Percentiles rank a stretch among this genome's conserved stretches.
phyloP scores from a whole-genome alignment of 2,797 vertebrate species.

The Chelonia mydas region DNA sequence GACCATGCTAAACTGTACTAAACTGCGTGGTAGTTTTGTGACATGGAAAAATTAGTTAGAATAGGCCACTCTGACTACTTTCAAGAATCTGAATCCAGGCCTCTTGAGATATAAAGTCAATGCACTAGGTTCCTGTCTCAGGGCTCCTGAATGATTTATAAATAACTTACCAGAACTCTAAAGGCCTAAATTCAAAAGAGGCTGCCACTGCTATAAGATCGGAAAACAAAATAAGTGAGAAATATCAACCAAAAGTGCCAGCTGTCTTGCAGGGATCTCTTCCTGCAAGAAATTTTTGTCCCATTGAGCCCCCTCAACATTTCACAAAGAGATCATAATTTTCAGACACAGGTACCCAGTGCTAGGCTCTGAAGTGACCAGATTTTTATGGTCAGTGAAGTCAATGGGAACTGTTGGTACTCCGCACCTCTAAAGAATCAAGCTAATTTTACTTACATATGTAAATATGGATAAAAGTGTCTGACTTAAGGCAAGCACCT shows the following conservation, averaged over 20 bases:
- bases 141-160: not conserved
- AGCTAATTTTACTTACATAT: not conserved
- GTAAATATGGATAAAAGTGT: not conserved
- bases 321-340: not conserved
- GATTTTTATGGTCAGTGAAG: not conserved
- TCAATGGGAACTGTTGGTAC: not conserved
- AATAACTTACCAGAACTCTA: not conserved
- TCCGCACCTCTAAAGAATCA: not conserved
- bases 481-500: not conserved
- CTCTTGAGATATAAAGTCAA: fast-evolving
- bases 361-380: not conserved
- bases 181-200: not conserved
- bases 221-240: not conserved
- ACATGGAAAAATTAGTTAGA: not conserved
- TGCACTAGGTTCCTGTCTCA: not conserved
- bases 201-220: not conserved
- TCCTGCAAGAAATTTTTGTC: not conserved
- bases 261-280: not conserved
- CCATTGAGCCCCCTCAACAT: not conserved
- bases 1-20: not conserved
- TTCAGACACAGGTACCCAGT: not conserved
- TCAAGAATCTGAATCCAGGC: not conserved
- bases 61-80: not conserved
- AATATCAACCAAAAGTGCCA: not conserved
- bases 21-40: not conserved